phyloP scores from a whole-genome alignment of 1,140 invertebrate genomes.

The Homalodisca vitripennis region DNA sequence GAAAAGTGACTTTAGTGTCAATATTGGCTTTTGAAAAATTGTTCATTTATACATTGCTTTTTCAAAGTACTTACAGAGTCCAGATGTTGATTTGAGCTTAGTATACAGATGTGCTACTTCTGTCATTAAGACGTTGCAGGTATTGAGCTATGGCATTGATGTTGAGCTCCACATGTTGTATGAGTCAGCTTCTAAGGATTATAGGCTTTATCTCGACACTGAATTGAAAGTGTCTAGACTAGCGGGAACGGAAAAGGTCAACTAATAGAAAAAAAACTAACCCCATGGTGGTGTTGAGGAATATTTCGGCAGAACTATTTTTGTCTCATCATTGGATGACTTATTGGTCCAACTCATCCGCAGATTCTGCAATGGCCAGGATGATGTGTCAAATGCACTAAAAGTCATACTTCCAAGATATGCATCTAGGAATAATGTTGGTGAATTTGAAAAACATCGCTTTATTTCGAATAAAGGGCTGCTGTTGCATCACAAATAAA shows the following conservation, averaged over 20 bases:
- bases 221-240: too few relatives aligned
- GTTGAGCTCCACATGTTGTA: background rate
- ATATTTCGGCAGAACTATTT: background rate
- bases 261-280: too few relatives aligned
- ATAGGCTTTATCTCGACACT: background rate
- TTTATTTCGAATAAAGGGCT: background rate
- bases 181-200: background rate
- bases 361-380: background rate
- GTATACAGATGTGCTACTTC: too few relatives aligned
- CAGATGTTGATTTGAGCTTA: too few relatives aligned
- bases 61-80: too few relatives aligned
- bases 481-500: background rate
- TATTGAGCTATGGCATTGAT: background rate
- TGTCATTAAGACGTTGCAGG: too few relatives aligned
- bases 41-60: background rate
- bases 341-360: background rate
- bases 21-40: too few relatives aligned
- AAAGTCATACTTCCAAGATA: background rate
- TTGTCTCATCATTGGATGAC: background rate
- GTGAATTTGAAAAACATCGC: background rate
- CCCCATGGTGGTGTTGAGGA: too few relatives aligned
- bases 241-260: too few relatives aligned
- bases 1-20: too few relatives aligned
- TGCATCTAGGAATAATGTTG: background rate
- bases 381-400: background rate